Base-by-base conservation (phyloP, 2,113 vertebrate species). In the Opisthocomus hoazin region DNA sequence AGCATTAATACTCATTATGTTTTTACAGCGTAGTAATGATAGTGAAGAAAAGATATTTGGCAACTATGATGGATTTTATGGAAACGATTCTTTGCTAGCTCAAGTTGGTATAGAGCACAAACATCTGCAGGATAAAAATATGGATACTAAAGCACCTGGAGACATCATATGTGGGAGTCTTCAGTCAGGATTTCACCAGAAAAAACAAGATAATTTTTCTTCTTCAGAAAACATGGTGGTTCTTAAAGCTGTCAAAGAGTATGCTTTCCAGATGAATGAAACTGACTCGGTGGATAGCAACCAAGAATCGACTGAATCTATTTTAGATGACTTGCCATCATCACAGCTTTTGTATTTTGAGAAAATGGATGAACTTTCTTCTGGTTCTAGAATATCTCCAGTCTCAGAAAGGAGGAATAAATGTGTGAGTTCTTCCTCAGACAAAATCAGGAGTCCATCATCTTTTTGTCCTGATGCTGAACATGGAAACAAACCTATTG, bases 31-130 rank as follows among this genome's bases (percentile, higher is more conserved):
- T 69, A 94, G 78, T 75, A 97, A 98, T 6, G 98, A 98, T 9
- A 98, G 98, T 5, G 98, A 98, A 20, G 99, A 99, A 77, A 99
- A 99, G 69, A 80, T 99, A 56, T 99, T 99, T 71, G 99, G 98
- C 1, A 98, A 98, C 91, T 98, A 98, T 37, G 98, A 99, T 93
- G 99, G 98, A 93, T 98, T 99, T 82, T 96, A 87, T 83, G 98
- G 97, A 58, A 98, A 98, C 36, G 80, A 96, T 58, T 99, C 99
- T 12, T 84, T 99, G 46, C 84, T 99, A 23, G 98, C 97, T 14
- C 98, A 98, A 57, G 95, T 99, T 83, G 98, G 97, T 11, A 66
- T 96, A 18, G 99, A 99, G 43, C 96, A 97, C 27, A 92, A 87
- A 34, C 91, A 56, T 61, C 71, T 96, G 39, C 96, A 94, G 29